Evolutionary conservation across 2,888 invertebrate species (phyloP).

Genomic region (Leucoma salicis): DNA sequence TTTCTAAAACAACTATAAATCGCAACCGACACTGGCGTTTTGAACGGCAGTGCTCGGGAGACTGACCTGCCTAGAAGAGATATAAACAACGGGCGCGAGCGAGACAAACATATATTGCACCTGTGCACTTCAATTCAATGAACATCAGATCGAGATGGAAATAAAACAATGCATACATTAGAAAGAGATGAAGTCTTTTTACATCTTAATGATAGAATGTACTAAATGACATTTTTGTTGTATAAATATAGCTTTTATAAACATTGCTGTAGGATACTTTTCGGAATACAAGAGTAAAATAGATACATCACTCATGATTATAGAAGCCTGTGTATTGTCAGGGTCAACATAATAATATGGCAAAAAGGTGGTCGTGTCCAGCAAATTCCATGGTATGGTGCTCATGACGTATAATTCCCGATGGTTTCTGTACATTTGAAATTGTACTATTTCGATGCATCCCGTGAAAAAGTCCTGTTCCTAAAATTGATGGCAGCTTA

Average conservation of each 20-base stretch:
- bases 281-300: conserved; percentile 12
- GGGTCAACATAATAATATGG: conserved; percentile 81
- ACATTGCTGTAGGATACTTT: conserved; percentile 9
- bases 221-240: conserved; percentile 31
- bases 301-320: conserved; percentile 27
- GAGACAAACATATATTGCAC: conserved; percentile 65
- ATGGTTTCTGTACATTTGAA: conserved; percentile 21
- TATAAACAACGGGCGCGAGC: conserved; percentile 60
- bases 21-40: conserved; percentile 41
- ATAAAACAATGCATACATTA: conserved; percentile 68
- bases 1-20: conserved; percentile 44
- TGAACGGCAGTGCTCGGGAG: conserved; percentile 44
- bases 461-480: too few species aligned
- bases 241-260: conserved; percentile 27
- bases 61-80: conserved; percentile 52
- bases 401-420: conserved; percentile 33
- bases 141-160: conserved; percentile 54
- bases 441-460: too few species aligned
- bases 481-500: too few species aligned
- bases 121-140: conserved; percentile 77
- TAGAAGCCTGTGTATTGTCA: conserved; percentile 61
- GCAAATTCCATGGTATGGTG: conserved; percentile 56
- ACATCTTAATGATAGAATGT: conserved; percentile 25
- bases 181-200: conserved; percentile 55
- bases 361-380: conserved; percentile 59